phyloP scores from a whole-genome alignment of 2,797 vertebrate genomes.

The Kryptopterus vitreolus region DNA sequence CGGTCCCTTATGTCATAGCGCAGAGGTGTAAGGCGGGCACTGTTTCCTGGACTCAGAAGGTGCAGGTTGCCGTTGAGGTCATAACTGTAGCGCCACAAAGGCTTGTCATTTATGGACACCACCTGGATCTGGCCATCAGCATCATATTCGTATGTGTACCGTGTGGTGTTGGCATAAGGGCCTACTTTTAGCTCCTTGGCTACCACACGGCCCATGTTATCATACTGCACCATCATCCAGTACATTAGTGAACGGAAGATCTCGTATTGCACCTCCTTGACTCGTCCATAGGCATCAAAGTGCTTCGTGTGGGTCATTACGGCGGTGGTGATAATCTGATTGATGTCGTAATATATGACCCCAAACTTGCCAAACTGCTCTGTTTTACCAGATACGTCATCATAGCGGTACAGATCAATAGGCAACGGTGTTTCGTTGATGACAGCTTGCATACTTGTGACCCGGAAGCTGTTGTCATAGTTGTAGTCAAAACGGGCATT shows the following conservation, averaged over 20 bases:
- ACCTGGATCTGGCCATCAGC: conserved; percentile 93
- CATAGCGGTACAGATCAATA: conserved; percentile 96
- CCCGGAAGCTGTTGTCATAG: conserved; percentile 97
- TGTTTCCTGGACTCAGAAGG: conserved; percentile 93
- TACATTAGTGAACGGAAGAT: conserved; percentile 99
- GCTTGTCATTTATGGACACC: conserved; percentile 95
- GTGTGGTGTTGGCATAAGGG: conserved; percentile 95
- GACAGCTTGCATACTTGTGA: conserved; percentile 98
- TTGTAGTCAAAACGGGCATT: conserved; percentile 99
- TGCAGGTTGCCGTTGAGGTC: conserved; percentile 97
- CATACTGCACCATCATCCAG: conserved; percentile 99
- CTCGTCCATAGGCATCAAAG: conserved; percentile 94
- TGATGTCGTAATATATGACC: conserved; percentile 98
- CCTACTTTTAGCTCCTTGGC: conserved; percentile 97
- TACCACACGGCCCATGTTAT: conserved; percentile 97
- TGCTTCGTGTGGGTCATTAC: conserved; percentile 99
- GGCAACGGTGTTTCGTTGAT: conserved; percentile 96
- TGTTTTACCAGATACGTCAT: conserved; percentile 94
- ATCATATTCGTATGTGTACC: conserved; percentile 95
- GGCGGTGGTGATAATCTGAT: conserved; percentile 97
- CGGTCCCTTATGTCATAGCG: conserved; percentile 92
- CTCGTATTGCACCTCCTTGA: conserved; percentile 98
- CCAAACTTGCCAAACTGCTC: conserved; percentile 99
- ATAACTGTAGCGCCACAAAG: conserved; percentile 96
- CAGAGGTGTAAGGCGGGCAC: conserved; percentile 89